These are phyloP conservation scores for Balaenoptera acutorostrata DNA, from an alignment of 2,113 vertebrate species.

Conservation along the genomic window DNA sequence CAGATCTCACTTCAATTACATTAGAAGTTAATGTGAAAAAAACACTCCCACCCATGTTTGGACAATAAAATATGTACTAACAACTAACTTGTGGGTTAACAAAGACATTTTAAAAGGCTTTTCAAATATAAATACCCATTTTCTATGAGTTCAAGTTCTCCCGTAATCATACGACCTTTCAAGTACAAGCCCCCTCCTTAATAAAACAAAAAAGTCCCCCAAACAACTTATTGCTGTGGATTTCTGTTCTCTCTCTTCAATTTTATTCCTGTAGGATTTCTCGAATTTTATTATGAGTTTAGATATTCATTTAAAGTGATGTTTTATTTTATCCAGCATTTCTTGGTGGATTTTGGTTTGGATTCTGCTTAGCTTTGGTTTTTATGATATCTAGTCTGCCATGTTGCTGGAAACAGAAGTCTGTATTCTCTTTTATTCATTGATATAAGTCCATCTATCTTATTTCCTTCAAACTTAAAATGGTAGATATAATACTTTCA, in stretches of 20 bases:
- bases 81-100: neutral
- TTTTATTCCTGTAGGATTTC: neutral
- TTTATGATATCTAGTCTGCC: neutral
- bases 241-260: neutral
- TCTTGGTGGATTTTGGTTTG: neutral
- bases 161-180: neutral
- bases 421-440: neutral
- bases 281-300: neutral
- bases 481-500: neutral
- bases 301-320: neutral
- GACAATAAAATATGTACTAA: neutral
- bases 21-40: neutral
- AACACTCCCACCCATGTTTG: neutral
- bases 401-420: neutral
- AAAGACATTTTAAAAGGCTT: neutral
- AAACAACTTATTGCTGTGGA: neutral
- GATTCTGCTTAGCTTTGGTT: neutral
- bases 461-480: neutral
- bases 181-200: neutral
- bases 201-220: neutral
- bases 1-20: neutral
- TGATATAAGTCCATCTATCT: neutral
- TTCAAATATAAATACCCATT: neutral
- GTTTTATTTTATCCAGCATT: neutral
- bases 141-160: neutral